These are phyloP conservation scores for Sakesphorus luctuosus DNA, from an alignment of 2,113 vertebrate species.

Conservation along the genomic window DNA sequence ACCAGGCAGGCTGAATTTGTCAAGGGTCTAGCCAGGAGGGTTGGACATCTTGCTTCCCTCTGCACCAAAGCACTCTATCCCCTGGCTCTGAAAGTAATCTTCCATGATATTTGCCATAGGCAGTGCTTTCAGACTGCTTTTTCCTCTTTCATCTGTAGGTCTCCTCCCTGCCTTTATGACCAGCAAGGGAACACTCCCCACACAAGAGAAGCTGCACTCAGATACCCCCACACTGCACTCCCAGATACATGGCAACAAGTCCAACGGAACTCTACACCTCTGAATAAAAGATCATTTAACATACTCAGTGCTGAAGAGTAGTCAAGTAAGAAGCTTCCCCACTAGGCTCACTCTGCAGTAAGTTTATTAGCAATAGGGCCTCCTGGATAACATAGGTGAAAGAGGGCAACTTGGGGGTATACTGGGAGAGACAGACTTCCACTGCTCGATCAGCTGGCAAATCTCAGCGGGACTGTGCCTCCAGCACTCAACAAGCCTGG, in stretches of 20 bases:
- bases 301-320: neutral
- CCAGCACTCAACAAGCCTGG: constrained; percentile 11
- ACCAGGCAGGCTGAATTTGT: neutral
- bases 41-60: neutral
- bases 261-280: neutral
- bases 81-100: neutral
- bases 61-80: neutral
- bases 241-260: neutral
- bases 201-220: neutral
- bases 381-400: neutral
- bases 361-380: constrained; percentile 5
- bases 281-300: neutral
- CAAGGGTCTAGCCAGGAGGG: neutral
- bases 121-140: neutral
- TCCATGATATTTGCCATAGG: neutral
- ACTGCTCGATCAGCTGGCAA: neutral
- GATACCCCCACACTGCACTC: neutral
- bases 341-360: neutral
- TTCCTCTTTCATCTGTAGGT: neutral
- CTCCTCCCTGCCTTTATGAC: neutral
- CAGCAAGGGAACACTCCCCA: neutral
- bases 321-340: neutral
- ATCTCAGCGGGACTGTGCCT: neutral
- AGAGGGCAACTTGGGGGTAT: neutral
- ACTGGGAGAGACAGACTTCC: neutral